phyloP scores from a whole-genome alignment of 2,888 invertebrate genomes.

The Meandrusa payeni region DNA sequence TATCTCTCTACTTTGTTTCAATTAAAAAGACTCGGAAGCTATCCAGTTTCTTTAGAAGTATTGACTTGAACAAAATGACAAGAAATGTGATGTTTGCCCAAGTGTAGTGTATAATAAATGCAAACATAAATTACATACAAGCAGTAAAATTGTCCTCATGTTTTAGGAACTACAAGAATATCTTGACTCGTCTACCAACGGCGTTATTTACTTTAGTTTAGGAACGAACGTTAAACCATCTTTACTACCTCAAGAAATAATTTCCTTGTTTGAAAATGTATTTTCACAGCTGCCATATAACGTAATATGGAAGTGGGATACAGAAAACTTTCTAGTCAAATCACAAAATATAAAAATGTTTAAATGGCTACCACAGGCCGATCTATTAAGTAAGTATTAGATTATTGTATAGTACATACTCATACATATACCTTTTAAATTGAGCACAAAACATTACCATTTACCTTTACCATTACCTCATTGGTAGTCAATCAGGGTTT shows the following conservation, averaged over 20 bases:
- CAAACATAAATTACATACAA: no score
- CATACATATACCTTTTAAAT: no score
- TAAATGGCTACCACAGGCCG: slow-evolving; percentile 52
- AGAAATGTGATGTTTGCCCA: no score
- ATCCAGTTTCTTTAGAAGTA: no score
- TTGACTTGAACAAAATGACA: no score
- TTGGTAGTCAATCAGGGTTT: no score
- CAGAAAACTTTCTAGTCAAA: slow-evolving; percentile 32
- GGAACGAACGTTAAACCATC: slow-evolving; percentile 48
- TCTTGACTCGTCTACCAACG: slow-evolving; percentile 44
- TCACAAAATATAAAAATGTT: slow-evolving; percentile 28
- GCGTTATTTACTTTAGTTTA: slow-evolving; percentile 54
- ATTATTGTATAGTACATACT: no score
- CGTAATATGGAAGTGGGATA: slow-evolving; percentile 59
- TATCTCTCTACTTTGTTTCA: no score
- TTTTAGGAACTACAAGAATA: slow-evolving; percentile 44
- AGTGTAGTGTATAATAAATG: no score
- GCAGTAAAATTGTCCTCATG: not conserved
- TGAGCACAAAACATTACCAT: no score
- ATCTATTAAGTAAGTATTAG: slow-evolving; percentile 43
- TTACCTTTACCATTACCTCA: no score
- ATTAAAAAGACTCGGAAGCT: no score
- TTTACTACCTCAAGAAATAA: slow-evolving; percentile 36
- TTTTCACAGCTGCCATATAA: slow-evolving; percentile 50
- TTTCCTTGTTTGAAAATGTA: slow-evolving; percentile 41